A percentile compares a stretch with the other conserved stretches of the same genome.
phyloP scores from a whole-genome alignment of 2,113 vertebrate species.

The Podarcis muralis region DNA sequence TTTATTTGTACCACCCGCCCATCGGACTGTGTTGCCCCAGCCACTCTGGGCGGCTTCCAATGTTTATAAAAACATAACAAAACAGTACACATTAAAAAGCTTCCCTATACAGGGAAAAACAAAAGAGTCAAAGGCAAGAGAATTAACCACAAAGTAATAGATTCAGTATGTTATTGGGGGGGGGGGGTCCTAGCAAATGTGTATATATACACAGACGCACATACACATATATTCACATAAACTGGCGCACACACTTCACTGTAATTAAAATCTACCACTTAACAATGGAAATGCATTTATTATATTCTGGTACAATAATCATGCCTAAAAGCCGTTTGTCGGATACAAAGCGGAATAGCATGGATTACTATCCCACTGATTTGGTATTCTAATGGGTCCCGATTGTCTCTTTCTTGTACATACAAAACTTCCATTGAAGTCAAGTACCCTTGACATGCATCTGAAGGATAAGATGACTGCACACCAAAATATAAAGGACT shows the following conservation, averaged over 20 bases:
- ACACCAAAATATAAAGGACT: neutral
- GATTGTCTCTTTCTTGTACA: fast-evolving
- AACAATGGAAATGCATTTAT: fast-evolving
- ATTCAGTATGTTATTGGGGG: fast-evolving
- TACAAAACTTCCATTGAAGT: neutral
- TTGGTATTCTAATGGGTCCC: fast-evolving
- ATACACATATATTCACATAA: neutral
- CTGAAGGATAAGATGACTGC: neutral
- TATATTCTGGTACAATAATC: neutral
- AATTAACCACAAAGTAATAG: neutral
- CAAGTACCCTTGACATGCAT: fast-evolving
- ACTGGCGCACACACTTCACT: neutral
- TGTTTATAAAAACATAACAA: too few species aligned
- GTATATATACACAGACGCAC: neutral
- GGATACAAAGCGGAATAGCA: neutral
- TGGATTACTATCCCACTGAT: fast-evolving
- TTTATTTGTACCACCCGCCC: too few species aligned
- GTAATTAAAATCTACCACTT: neutral
- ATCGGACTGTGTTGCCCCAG: too few species aligned
- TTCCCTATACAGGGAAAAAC: neutral
- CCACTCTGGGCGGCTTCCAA: too few species aligned
- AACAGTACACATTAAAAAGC: too few species aligned
- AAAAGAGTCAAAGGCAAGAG: neutral
- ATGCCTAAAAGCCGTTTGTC: fast-evolving
- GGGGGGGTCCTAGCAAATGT: too few species aligned